Conservation (phyloP, 2,797 vertebrate genomes). For the Ataeniobius toweri region DNA sequence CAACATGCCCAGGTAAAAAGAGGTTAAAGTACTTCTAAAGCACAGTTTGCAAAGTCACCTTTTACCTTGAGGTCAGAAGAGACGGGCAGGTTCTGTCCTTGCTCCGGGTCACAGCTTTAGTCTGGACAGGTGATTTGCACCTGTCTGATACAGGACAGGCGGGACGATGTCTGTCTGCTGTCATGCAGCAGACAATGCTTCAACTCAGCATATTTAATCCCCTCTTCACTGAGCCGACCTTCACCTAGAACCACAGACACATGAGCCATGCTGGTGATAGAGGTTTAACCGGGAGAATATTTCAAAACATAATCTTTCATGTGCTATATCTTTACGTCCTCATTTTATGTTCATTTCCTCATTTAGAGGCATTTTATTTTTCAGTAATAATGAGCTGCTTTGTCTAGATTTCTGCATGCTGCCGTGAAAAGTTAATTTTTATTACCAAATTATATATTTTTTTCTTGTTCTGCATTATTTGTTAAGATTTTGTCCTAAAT, state of each 20-base stretch:
- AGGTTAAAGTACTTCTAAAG: neutral
- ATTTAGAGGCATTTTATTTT: neutral
- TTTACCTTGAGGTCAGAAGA: constrained; percentile 10
- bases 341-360: neutral
- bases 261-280: neutral
- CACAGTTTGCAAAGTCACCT: neutral
- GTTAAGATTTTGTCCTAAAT: neutral
- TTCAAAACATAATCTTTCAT: neutral
- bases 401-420: neutral
- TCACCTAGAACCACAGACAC: constrained; percentile 16
- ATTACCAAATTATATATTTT: neutral
- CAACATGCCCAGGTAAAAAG: neutral
- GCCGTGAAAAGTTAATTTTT: neutral
- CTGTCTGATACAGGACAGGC: constrained; percentile 33
- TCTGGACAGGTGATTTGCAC: constrained; percentile 36
- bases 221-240: constrained; percentile 38
- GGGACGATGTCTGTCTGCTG: constrained; percentile 7
- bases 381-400: neutral
- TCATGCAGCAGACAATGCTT: constrained; percentile 31
- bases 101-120: constrained; percentile 28
- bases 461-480: neutral
- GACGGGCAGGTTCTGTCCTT: constrained; percentile 6
- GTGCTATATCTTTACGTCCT: neutral
- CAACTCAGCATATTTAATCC: constrained; percentile 64
- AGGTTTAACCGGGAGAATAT: neutral